phyloP scores from a whole-genome alignment of 2,888 invertebrate species.

The Thyatira batis region DNA sequence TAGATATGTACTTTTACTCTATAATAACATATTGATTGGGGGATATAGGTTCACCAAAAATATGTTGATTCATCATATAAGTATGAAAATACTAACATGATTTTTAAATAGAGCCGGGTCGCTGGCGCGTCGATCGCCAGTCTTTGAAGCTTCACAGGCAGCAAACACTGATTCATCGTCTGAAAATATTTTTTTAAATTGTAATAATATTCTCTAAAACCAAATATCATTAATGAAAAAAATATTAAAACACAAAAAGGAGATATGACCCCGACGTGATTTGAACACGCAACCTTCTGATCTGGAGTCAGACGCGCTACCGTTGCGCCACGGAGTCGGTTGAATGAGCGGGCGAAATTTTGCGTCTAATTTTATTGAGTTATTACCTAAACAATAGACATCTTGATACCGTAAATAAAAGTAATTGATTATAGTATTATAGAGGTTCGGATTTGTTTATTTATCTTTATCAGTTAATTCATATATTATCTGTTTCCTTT shows the following conservation, averaged over 20 bases:
- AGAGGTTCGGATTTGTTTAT: not conserved
- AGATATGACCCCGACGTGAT: constrained; percentile 95
- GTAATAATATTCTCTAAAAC: too few relatives aligned
- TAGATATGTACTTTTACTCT: too few relatives aligned
- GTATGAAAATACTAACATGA: constrained; percentile 43
- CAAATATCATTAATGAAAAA: constrained; percentile 7
- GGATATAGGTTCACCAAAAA: not conserved
- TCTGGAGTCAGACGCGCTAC: constrained; percentile 99
- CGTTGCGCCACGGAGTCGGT: constrained; percentile 96
- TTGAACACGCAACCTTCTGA: constrained; percentile 99
- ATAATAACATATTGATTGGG: too few relatives aligned
- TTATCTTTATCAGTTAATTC: too few relatives aligned
- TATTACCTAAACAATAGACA: too few relatives aligned
- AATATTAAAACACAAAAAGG: constrained; percentile 11
- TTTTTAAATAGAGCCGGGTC: constrained; percentile 55
- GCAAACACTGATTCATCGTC: constrained; percentile 73
- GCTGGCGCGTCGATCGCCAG: constrained; percentile 50
- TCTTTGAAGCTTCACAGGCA: constrained; percentile 57
- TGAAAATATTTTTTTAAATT: too few relatives aligned
- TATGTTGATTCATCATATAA: not conserved
- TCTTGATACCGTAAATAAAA: too few relatives aligned
- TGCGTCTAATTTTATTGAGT: too few relatives aligned
- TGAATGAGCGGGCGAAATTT: accelerated
- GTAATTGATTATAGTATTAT: accelerated
- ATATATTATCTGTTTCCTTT: too few relatives aligned